Evolutionary conservation across 2,888 invertebrate species (phyloP).

Genomic region (Steinernema scapterisci): DNA sequence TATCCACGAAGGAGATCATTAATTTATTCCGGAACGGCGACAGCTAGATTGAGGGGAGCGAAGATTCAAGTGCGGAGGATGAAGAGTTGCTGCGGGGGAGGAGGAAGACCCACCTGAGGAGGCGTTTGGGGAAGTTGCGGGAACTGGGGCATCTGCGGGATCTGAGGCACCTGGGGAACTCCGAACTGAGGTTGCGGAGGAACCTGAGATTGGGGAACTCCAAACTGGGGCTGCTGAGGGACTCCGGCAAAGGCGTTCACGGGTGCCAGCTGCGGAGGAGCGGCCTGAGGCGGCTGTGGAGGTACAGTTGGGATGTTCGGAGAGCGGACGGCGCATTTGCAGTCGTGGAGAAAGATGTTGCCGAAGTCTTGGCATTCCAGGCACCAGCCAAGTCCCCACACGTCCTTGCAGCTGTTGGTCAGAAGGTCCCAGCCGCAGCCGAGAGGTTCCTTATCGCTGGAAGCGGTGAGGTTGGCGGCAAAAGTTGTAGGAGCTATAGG

Average conservation of each 20-base stretch:
- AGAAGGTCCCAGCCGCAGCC: constrained; percentile 64
- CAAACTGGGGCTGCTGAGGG: neutral
- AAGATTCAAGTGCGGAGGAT: neutral
- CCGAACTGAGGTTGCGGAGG: neutral
- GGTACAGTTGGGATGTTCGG: neutral
- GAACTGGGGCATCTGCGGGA: constrained; percentile 7
- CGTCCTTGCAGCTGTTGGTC: constrained; percentile 61
- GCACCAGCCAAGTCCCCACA: constrained; percentile 52
- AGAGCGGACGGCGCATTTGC: constrained; percentile 50
- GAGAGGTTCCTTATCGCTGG: constrained; percentile 51
- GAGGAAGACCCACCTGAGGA: neutral
- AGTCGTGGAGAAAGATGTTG: constrained; percentile 64
- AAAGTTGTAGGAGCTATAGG: neutral
- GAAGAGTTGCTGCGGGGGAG: constrained; percentile 21
- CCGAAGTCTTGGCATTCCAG: constrained; percentile 59
- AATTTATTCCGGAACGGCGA: neutral
- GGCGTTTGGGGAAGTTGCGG: constrained; percentile 2
- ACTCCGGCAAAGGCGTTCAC: neutral
- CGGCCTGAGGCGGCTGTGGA: neutral
- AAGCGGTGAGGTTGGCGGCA: constrained; percentile 36
- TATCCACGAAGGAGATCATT: constrained; percentile 17
- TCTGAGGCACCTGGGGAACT: constrained; percentile 3
- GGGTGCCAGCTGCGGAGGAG: neutral
- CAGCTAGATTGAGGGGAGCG: neutral
- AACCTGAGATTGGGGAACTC: neutral